Evolutionary conservation across 2,888 invertebrate species (phyloP).

Genomic region (Odontocolon sp.): DNA sequence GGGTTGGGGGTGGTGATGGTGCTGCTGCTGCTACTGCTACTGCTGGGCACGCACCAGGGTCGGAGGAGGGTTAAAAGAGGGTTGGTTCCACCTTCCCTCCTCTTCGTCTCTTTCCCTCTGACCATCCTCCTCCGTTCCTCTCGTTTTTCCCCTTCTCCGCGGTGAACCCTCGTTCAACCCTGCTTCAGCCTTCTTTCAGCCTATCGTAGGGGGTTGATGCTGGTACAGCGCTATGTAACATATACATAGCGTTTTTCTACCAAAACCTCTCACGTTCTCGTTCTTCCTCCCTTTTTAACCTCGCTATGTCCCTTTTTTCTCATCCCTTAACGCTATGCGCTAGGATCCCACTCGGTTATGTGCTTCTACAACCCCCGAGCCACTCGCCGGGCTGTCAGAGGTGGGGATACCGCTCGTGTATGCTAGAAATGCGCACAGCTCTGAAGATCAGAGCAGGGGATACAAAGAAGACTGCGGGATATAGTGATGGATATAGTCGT

Average conservation of each 20-base stretch:
- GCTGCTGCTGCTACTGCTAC: conserved; percentile 81
- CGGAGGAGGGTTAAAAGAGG: conserved; percentile 68
- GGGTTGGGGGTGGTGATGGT: conserved; percentile 81
- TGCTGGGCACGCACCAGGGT: conserved; percentile 58
- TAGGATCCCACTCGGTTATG: too few species aligned
- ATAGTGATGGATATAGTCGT: background rate
- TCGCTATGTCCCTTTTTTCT: conserved; percentile 1
- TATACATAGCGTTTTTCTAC: background rate
- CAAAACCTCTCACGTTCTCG: background rate
- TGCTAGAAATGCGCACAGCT: conserved; percentile 17
- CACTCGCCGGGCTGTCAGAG: too few species aligned
- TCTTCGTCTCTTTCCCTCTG: background rate
- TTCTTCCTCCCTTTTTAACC: background rate
- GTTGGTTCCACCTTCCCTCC: conserved; percentile 18
- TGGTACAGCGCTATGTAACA: background rate
- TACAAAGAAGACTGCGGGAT: conserved; percentile 6
- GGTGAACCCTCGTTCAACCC: background rate
- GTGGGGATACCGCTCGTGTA: background rate
- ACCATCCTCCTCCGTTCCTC: background rate
- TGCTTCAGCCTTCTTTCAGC: background rate
- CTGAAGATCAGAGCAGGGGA: background rate
- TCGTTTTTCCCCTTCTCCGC: too few species aligned
- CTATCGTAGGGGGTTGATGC: conserved; percentile 2
- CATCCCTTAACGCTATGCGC: background rate
- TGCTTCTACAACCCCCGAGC: background rate